These are phyloP conservation scores for Melikaiella ostensackeni DNA, from an alignment of 2,888 invertebrate genomes.

Conservation along the genomic window DNA sequence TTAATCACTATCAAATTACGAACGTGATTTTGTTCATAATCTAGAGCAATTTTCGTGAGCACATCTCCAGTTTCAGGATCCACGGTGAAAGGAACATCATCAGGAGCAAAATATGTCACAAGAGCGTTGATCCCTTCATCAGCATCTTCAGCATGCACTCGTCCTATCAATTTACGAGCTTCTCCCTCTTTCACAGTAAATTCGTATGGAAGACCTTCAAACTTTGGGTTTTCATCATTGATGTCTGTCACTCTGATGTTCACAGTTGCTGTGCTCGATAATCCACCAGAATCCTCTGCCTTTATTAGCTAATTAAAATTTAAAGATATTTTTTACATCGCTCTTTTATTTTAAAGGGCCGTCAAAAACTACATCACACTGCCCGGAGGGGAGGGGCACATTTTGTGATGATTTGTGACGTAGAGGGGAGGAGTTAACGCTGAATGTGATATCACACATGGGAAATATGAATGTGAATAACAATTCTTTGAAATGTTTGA, in stretches of 20 bases:
- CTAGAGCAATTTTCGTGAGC: slow-evolving; percentile 85
- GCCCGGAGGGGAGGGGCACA: too few species aligned
- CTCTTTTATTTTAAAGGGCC: too few species aligned
- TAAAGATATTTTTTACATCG: background rate
- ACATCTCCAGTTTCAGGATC: slow-evolving; percentile 90
- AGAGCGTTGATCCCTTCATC: slow-evolving; percentile 92
- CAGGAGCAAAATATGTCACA: slow-evolving; percentile 88
- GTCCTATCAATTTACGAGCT: slow-evolving; percentile 81
- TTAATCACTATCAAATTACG: slow-evolving; percentile 54
- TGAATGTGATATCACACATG: too few species aligned
- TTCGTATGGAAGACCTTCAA: slow-evolving; percentile 87
- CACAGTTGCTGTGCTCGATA: slow-evolving; percentile 89
- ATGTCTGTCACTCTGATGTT: slow-evolving; percentile 94
- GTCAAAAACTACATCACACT: too few species aligned
- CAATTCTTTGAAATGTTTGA: too few species aligned
- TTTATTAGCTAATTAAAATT: slow-evolving; percentile 82
- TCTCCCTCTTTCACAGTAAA: slow-evolving; percentile 90
- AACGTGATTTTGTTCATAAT: slow-evolving; percentile 90
- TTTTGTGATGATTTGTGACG: too few species aligned
- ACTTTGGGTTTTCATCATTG: slow-evolving; percentile 94
- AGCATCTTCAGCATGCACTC: slow-evolving; percentile 90
- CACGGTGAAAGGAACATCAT: slow-evolving; percentile 87
- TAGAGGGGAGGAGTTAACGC: too few species aligned
- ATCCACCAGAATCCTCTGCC: slow-evolving; percentile 91
- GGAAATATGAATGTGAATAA: too few species aligned